Evolutionary conservation across 1,140 invertebrate genomes (phyloP), one percentile per base, ranked within the genome.

Genomic region (Cydia splendana): DNA sequence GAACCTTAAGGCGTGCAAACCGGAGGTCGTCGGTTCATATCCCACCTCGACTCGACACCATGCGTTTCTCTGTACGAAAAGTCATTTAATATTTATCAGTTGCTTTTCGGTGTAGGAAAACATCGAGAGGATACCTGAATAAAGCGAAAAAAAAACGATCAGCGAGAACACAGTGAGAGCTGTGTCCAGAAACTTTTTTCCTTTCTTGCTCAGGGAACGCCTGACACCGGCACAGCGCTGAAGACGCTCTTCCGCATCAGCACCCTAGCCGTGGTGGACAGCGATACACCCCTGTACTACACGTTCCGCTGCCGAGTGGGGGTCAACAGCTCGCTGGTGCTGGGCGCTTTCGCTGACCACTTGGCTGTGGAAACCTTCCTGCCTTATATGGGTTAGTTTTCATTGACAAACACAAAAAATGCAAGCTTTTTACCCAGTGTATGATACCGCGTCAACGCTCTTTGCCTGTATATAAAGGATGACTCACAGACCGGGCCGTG

Each of bases 181-280:
- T 38, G 34, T 38, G 1, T 42, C 9, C 38, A 42, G 38, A 42
- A 10, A 9, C 38, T 42, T 10, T 42, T 42, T 42, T 65, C 76
- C 38, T 20, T 75, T 48, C 2, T 42, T 53, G 80, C 81, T 53
- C 18, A 88, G 86, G 75, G 87, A 24, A 75, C 78, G 6, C 86
- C 86, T 15, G 77, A 80, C 28, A 51, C 76, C 2, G 86, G 86
- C 0, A 77, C 76, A 30, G 84, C 85, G 4, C 34, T 88, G 76
- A 80, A 87, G 34, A 84, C 86, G 24, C 12, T 84, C 9, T 87
- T 84, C 69, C 82, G 84, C 5, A 77, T 88, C n/a, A 87, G 83
- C 20, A 83, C 80, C 2, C 53, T 73, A 4, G 74, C 79, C 3
- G 80, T 78, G 3, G 13, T 34, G n/a, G 85, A 87, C 18, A 2